Conservation (phyloP, 2,888 invertebrate genomes). For the Lamellibrachia satsuma region DNA sequence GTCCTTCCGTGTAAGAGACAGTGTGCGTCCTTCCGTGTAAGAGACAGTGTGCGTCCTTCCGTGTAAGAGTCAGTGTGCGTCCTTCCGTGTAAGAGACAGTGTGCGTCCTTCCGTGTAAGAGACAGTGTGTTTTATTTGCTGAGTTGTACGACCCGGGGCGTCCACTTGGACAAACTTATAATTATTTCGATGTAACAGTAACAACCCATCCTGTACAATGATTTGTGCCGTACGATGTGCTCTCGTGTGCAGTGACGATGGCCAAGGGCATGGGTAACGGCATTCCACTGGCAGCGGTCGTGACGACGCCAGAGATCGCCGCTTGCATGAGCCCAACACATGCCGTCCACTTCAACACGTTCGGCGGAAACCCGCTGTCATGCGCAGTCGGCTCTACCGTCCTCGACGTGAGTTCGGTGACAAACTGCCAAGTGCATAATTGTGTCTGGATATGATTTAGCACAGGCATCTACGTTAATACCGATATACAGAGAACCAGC, state of each 20-base stretch:
- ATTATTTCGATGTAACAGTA: background rate
- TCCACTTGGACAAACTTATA: no score
- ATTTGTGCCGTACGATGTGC: background rate
- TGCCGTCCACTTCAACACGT: slow-evolving; percentile 92
- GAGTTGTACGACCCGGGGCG: no score
- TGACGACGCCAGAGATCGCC: slow-evolving; percentile 89
- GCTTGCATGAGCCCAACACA: slow-evolving; percentile 73
- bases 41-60: no score
- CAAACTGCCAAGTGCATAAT: background rate
- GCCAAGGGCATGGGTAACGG: slow-evolving; percentile 80
- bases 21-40: no score
- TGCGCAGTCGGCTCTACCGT: slow-evolving; percentile 90
- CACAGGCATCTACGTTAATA: no score
- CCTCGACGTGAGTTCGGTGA: slow-evolving; percentile 78
- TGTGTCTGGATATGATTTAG: background rate
- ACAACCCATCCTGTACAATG: background rate
- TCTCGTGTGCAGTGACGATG: slow-evolving; percentile 57
- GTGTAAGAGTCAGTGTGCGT: no score
- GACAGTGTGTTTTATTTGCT: no score
- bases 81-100: no score
- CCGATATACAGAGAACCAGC: no score
- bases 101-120: no score
- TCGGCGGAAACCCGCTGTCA: slow-evolving; percentile 92
- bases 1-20: no score
- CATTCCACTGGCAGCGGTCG: slow-evolving; percentile 93